Evolutionary conservation across 1,140 invertebrate genomes (phyloP), one percentile per base, ranked within the genome.

Genomic region (Drosophila orena): DNA sequence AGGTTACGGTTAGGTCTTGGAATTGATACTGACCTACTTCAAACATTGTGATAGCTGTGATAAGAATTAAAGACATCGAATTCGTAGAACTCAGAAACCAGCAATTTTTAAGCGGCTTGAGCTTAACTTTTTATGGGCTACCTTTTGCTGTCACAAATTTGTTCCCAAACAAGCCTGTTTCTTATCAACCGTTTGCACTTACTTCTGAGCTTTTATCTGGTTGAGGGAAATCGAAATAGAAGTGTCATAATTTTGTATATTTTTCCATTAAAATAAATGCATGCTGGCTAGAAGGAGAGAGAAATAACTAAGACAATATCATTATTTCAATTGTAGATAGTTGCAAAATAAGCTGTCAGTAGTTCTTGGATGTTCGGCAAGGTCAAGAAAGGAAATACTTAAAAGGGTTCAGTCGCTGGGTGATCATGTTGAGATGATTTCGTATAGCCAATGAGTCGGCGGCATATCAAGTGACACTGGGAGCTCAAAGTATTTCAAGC

Each of bases 111-210:
- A 69, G 62, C 49, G 46, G 65, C 61, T 68, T 69, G 62, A 22
- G 65, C 17, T 56, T 62, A 47, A 11, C 22, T 37, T 44, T 46
- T 69, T 54, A 66, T 44, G 35, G 37, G 12, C 12, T 20, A 64
- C 46, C 49, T 68, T 34, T 35, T 60, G 38, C 54, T 44, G 53
- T 40, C 46, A 30, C n/a, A 38, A 4, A 37, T 35, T 46, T 54
- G 49, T 27, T 22, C 30, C 34, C 12, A 12, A 14, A 61, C 46
- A 49, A 66, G n/a, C 58, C 35, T 42, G 49, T 62, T 66, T 35
- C 58, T 64, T 66, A 66, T 66, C 62, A 40, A n/a, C 35, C 12
- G 35, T 49, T 66, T 49, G 62, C 62, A 66, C 58, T 66, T 50
- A 62, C 22, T 34, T 20, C 11, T 1, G 14, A 3, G 4, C 8